Conservation (phyloP, 2,113 vertebrate species). For the Phyllostomus hastatus region DNA sequence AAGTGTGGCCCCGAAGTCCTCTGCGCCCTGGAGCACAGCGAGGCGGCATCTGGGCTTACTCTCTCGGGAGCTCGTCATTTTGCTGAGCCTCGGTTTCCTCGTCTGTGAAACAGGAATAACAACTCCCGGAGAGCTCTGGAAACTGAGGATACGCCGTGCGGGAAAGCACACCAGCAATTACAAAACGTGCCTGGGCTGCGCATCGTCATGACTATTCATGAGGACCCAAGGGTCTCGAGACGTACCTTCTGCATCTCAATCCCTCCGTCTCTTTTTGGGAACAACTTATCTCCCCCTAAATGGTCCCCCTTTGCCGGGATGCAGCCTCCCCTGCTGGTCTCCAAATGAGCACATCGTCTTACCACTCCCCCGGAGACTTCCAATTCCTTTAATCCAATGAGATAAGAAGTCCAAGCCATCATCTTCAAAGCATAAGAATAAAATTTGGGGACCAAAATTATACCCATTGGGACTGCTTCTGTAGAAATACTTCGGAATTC, state of each 20-base stretch:
- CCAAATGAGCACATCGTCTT: conserved; percentile 49
- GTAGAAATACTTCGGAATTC: conserved; percentile 76
- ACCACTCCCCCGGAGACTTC: conserved; percentile 35
- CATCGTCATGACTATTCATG: conserved; percentile 43
- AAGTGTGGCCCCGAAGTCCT: fast-evolving
- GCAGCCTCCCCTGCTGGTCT: conserved; percentile 67
- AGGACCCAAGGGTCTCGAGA: conserved; percentile 20
- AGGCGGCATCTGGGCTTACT: fast-evolving
- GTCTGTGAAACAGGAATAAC: neutral
- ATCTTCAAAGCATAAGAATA: conserved; percentile 77
- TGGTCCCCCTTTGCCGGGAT: conserved; percentile 23
- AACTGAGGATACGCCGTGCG: neutral
- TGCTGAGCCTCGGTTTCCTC: conserved; percentile 41
- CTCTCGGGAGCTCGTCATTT: neutral
- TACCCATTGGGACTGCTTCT: conserved; percentile 70
- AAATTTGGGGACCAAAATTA: conserved; percentile 78
- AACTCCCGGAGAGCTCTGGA: neutral
- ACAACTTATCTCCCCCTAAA: conserved; percentile 47
- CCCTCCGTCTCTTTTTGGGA: conserved; percentile 31
- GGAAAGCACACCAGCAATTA: neutral
- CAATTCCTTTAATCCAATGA: conserved; percentile 72
- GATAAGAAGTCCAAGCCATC: conserved; percentile 66
- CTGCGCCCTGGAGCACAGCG: fast-evolving
- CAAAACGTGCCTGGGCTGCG: neutral
- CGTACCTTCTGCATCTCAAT: neutral